phyloP scores from a whole-genome alignment of 2,888 invertebrate genomes.

The Halocaridina rubra region DNA sequence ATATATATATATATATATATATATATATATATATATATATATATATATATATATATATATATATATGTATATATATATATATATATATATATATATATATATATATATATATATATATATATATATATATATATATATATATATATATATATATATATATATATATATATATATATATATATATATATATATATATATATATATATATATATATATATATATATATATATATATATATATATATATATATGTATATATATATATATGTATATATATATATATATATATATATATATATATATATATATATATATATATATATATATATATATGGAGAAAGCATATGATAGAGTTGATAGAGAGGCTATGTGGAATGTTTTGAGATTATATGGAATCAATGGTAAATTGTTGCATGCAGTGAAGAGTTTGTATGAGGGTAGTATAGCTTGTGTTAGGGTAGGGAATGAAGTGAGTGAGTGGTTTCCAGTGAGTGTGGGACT shows the following conservation, averaged over 20 bases:
- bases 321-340: too few relatives aligned
- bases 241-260: neutral
- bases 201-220: slow-evolving; percentile 14
- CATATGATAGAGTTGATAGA: too few relatives aligned
- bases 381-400: too few relatives aligned
- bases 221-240: slow-evolving; percentile 14
- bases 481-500: too few relatives aligned
- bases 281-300: neutral
- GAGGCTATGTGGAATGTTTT: too few relatives aligned
- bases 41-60: neutral
- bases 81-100: neutral
- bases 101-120: neutral
- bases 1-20: slow-evolving; percentile 7
- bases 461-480: too few relatives aligned
- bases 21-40: slow-evolving; percentile 6
- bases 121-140: neutral
- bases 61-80: neutral
- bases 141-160: neutral
- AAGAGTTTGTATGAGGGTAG: too few relatives aligned
- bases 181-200: neutral
- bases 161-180: neutral
- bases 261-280: neutral
- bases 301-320: neutral
- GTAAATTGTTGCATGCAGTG: too few relatives aligned
- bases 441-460: too few relatives aligned